Conservation (phyloP, 2,797 vertebrate species). For the Trachops cirrhosus region DNA sequence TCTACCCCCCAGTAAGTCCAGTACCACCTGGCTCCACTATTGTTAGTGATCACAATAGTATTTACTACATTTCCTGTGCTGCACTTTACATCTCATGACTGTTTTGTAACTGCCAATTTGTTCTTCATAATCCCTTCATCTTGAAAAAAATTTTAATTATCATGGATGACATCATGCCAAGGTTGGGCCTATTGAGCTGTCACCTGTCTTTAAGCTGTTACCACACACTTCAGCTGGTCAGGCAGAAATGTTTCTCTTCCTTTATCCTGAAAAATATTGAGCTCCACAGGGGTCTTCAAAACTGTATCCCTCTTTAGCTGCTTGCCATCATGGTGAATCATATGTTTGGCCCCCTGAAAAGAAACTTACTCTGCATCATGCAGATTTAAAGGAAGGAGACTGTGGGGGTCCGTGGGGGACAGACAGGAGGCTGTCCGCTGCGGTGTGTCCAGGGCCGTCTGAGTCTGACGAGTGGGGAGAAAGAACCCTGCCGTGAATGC, state of each 20-base stretch:
- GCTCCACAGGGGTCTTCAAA: neutral
- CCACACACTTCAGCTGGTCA: neutral
- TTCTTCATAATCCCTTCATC: neutral
- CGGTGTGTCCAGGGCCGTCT: neutral
- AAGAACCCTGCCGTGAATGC: neutral
- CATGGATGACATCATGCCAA: neutral
- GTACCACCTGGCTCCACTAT: neutral
- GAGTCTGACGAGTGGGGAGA: neutral
- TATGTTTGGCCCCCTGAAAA: neutral
- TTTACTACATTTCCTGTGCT: neutral
- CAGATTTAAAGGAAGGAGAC: neutral
- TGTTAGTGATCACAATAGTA: neutral
- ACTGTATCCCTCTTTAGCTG: neutral
- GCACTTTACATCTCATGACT: neutral
- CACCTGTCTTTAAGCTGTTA: neutral
- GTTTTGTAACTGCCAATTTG: neutral
- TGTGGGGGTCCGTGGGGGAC: neutral
- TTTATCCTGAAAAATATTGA: neutral
- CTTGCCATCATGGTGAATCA: neutral
- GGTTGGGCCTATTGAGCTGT: neutral
- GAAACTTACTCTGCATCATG: neutral
- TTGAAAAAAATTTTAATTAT: neutral
- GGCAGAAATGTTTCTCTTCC: neutral
- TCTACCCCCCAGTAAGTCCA: neutral
- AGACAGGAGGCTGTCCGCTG: neutral